Percentiles rank a stretch among this genome's conserved stretches.
Evolutionary conservation across 2,888 invertebrate species (phyloP).

Genomic region (Marronus borbonicus): DNA sequence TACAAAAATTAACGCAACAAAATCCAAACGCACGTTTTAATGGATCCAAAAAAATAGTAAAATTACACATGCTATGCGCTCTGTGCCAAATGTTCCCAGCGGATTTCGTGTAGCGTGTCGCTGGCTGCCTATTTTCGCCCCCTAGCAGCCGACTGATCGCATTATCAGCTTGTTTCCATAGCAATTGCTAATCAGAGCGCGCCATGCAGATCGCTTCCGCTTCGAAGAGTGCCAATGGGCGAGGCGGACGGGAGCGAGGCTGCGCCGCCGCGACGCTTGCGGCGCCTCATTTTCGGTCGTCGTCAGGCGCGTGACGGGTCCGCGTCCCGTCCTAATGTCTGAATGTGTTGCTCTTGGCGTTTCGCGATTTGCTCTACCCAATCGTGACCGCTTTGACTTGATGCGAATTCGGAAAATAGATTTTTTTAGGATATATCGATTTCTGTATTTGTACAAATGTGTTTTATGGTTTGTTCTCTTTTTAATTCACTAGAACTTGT

Average conservation of each 20-base stretch:
- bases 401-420: too few species aligned
- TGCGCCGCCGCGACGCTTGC: slow-evolving; percentile 56
- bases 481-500: too few species aligned
- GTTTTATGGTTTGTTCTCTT: too few species aligned
- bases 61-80: neutral
- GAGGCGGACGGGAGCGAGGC: slow-evolving; percentile 58
- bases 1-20: neutral
- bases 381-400: too few species aligned
- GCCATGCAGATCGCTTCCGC: slow-evolving; percentile 69
- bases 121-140: slow-evolving; percentile 53
- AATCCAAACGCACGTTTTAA: neutral
- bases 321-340: neutral
- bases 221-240: slow-evolving; percentile 68
- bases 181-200: slow-evolving; percentile 75
- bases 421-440: too few species aligned
- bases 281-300: slow-evolving; percentile 27
- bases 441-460: too few species aligned
- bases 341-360: too few species aligned
- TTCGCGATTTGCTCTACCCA: too few species aligned
- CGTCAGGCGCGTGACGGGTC: slow-evolving; percentile 11
- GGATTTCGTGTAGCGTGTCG: slow-evolving; percentile 52
- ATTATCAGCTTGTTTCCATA: slow-evolving; percentile 76
- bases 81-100: slow-evolving; percentile 33
- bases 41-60: neutral
- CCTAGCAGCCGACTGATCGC: slow-evolving; percentile 69